Percentiles rank a stretch among this genome's conserved stretches.
Evolutionary conservation across 37 sponge, comb jelly and placozoan species (phyloP).

Genomic region (Hexactinellida sp.): DNA sequence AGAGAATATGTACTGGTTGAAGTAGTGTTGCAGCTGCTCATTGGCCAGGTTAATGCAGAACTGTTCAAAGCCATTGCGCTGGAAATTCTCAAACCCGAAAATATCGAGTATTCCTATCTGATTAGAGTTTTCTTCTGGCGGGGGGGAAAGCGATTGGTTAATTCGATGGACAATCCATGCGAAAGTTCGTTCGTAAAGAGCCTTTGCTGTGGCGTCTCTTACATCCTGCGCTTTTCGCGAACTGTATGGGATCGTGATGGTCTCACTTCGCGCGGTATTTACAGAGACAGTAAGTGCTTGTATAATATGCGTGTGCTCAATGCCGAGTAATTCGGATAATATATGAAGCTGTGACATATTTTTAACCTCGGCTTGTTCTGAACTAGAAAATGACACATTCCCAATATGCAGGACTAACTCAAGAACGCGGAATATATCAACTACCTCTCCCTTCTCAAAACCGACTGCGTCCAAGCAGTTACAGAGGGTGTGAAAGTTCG

Average conservation of each 20-base stretch:
- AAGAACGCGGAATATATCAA: neutral
- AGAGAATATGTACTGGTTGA: slow-evolving; percentile 66
- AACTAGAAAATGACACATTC: neutral
- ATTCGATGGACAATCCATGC: slow-evolving; percentile 49
- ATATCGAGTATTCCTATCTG: slow-evolving; percentile 67
- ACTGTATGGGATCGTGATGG: slow-evolving; percentile 46
- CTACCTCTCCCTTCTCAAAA: neutral
- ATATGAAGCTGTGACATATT: neutral
- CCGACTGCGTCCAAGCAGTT: neutral
- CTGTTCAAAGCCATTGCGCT: slow-evolving; percentile 60
- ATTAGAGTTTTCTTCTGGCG: slow-evolving; percentile 7
- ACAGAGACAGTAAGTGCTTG: slow-evolving; percentile 4
- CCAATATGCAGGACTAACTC: neutral
- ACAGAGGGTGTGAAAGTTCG: neutral
- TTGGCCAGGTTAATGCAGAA: slow-evolving; percentile 83
- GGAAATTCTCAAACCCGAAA: slow-evolving; percentile 66
- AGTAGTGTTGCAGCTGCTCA: slow-evolving; percentile 73
- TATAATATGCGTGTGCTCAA: neutral
- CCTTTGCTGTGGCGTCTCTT: slow-evolving; percentile 60
- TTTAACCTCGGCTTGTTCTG: neutral
- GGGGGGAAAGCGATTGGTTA: slow-evolving; percentile 36
- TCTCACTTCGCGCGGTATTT: slow-evolving; percentile 35
- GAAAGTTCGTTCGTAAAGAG: slow-evolving; percentile 48
- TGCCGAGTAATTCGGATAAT: neutral
- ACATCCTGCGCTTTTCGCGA: slow-evolving; percentile 45